Base-by-base conservation (phyloP, 1,140 invertebrate genomes). In the Macrostomum lignano region DNA sequence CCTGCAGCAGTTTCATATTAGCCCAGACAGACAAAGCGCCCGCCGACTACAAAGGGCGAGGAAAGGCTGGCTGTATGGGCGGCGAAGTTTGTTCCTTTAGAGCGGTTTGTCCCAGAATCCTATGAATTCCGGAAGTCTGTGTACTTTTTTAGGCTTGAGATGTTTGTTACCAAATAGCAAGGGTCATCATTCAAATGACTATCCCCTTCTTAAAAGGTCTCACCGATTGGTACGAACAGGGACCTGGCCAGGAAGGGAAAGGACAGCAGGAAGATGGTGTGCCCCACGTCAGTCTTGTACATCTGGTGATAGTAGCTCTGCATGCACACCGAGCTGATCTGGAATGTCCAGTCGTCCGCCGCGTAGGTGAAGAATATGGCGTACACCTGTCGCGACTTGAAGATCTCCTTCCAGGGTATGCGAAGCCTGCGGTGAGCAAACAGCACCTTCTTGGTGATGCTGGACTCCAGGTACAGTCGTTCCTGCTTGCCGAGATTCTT, bases 291-390 rank as follows among this genome's bases (percentile, higher is more conserved):
- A 17, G 26, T 15, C 7, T 28, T 17, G 9, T 28, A 28, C 26
- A 15, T 14, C 15, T 28, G 26, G 14, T 17, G 26, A 9, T 28
- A 28, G 19, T 28, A 28, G 7, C 14, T 15, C 19, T 28, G 26
- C 26, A 28, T 28, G 9, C 26, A 28, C 9, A 28, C 26, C 5
- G 26, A 28, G 9, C 14, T 15, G 3, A 28, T 28, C 9, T 28
- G 26, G 19, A 28, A 28, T 15, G 26, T 28, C 26, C 26, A 28
- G 26, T 28, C 26, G 26, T 28, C 26, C 7, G 26, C 26, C 19
- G 26, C 26, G 19, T 28, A 28, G 7, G 26, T 28, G 19, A 28
- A 28, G 7, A 28, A 9, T 5, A 28, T 28, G 19, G 26, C 26
- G 19, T 28, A 28, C 15, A 28, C 19, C 3, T 14, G 26, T 3